Evolutionary conservation across 1,140 invertebrate genomes (phyloP), one percentile per base, ranked within the genome.

Genomic region (Bradysia coprophila): DNA sequence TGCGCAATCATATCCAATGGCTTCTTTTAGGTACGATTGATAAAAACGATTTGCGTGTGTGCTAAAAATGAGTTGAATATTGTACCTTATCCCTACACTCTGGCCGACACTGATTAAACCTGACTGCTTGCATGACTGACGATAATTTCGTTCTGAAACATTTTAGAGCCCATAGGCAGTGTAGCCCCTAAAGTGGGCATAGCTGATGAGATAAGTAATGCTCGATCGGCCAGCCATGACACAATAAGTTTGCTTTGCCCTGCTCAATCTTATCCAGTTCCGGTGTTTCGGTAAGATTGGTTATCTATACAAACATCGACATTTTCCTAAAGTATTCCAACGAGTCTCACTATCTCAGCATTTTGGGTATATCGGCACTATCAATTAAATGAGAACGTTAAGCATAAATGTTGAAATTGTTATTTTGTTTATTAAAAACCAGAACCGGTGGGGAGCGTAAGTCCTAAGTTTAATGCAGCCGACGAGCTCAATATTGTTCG

Each of bases 141-240:
- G 13, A 6, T 8, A 28, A 28, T 13, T 28, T 28, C 6, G 24
- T 28, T 13, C 24, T 6, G 13, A 8, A 28, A 28, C 24, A 8
- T 28, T 41, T 19, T 61, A 85, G 81, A 86, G 54, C 81, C 81
- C 20, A 72, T 85, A 50, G 76, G 77, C 55, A 73, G 73, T 48
- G 78, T 79, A 45, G 70, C 73, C 38, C 82, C 82, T 21, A 80
- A 79, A 61, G 73, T 85, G 57, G 78, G 75, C 41, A 73, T 75
- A 43, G 74, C 75, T 44, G 78, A 81, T 56, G 69, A 76, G 58
- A 74, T 75, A 65, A 71, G 75, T 48, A 75, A 72, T 42, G 73
- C 76, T 48, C 63, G 53, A 0, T 47, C 33, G 2, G 13, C 15
- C 10, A 57, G 65, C 22, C 58, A 51, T 15, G 47, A 59, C 39